Base-by-base conservation (phyloP, 2,888 invertebrate genomes). In the Campaea margaritaria region DNA sequence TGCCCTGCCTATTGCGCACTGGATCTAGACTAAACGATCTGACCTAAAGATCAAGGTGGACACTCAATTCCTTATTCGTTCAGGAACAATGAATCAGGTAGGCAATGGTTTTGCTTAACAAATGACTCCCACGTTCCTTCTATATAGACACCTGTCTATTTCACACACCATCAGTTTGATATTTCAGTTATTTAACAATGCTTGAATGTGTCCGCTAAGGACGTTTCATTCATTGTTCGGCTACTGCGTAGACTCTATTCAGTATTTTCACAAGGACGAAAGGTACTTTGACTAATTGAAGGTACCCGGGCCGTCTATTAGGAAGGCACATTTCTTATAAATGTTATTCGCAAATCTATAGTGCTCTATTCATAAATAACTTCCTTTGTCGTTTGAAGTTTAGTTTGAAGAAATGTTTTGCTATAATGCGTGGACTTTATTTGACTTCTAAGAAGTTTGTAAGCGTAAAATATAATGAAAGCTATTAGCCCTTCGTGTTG, bases 1-100 rank as follows among this genome's bases (percentile, higher is more conserved):
- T 86, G 86, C 81, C 65, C 66, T 86, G 86, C 81, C 65, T 67
- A 68, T 68, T 66, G 70, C 67, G 68, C 69, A 76, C 74, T 78
- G 79, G 69, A 77, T 72, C 74, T 75, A 71, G 76, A 75, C 76
- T 83, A 86, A 85, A 83, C 75, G 76, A 85, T 83, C 62, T 86
- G 83, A 87, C 85, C 85, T 78, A 79, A 51, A 74, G 77, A 77
- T 79, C 82, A 83, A 83, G 82, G 83, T 70, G 61, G 61, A 58
- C 53, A 39, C 13, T 42, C 41, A 43, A 52, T 61, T 63, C 51
- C 58, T 49, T 57, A 58, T 57, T 46, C 54, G 45, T 54, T 53
- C 47, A 58, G 54, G 43, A 56, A 36, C 34, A 7, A 36, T 45
- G 34, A 54, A 41, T 55, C 49, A 51, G 50, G 41, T 44, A 41